Evolutionary conservation across 1,140 invertebrate genomes (phyloP), one percentile per base, ranked within the genome.

Genomic region (Pissodes strobi): DNA sequence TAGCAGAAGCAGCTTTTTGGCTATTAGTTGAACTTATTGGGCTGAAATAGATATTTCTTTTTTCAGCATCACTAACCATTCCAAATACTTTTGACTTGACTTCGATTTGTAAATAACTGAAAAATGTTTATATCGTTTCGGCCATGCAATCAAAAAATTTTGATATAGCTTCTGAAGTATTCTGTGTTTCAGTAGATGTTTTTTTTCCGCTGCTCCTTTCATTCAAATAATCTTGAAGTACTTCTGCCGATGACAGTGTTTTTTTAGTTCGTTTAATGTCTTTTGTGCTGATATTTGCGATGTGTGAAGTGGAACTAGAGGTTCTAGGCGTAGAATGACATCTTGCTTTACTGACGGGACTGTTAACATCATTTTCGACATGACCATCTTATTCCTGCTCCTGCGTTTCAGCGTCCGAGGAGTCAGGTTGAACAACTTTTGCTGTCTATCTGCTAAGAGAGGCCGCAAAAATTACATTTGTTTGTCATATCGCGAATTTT

Each of bases 141-240:
- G 30, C 6, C n/a, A 8, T 34, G 30, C n/a, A 34, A 8, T 34
- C 30, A 34, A 34, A n/a, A 34, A n/a, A n/a, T n/a, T 34, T 34
- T n/a, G n/a, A 34, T 6, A 34, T 34, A 6, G 30, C n/a, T 34
- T 34, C n/a, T n/a, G n/a, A n/a, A n/a, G 30, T 34, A 34, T 34
- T 34, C n/a, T 34, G 30, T 34, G 30, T 8, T 34, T 34, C n/a
- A n/a, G n/a, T 8, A 34, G 30, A 34, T 34, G n/a, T 34, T 34
- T n/a, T n/a, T 34, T 34, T 34, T 34, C 30, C 6, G 30, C 30
- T 34, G n/a, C 30, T 43, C 13, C 6, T 43, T 43, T 43, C 39
- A 5, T 43, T 43, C 39, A 43, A 43, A 43, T 43, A 43, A 43
- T 43, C 39, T 43, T 43, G 39, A 43, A 43, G 39, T 6, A 43